Evolutionary conservation across 2,888 invertebrate genomes (phyloP), one percentile per base, ranked within the genome.

Genomic region (Andrena bicolor): DNA sequence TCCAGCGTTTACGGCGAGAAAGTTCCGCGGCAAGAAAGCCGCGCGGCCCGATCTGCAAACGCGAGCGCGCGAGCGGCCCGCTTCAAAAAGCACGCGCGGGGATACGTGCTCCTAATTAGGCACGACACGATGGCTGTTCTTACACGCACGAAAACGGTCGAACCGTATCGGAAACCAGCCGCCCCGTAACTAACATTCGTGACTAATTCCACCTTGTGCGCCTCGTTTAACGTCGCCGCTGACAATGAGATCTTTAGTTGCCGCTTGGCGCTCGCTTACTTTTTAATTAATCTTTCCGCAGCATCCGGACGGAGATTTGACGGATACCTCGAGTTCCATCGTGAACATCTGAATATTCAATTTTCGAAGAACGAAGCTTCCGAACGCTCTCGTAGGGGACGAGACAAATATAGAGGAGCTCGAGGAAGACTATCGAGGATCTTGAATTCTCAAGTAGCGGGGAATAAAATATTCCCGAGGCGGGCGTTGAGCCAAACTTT

Each of bases 1-100:
- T 65, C 76, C 56, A 61, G 80, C 89, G 72, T 90, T 90, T 90
- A 90, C 90, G 90, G 90, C 89, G 90, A 89, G 90, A 90, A 90
- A 90, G 90, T 90, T 89, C 78, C 82, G 74, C 82, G 61, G 85
- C 85, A 85, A 88, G 88, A 86, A 88, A 87, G 86, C 80, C 66
- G 71, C 71, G 71, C 56, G 71, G 60, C 23, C 48, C 85, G 80
- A 87, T 87, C n/a, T n/a, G 86, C 86, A 84, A 88, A 88, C 80
- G 73, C 69, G 60, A 64, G 51, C 51, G 51, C n/a, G 51, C 32
- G 61, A 75, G 51, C 35, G 66, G 60, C 77, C 35, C 69, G 61
- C 80, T 82, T 86, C 86, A 70, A 83, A 87, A 88, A 88, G 69
- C 58, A 76, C 64, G 74, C 81, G 76, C 85, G 88, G 88, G 88